Percentiles rank a stretch among this genome's conserved stretches.
phyloP scores from a whole-genome alignment of 1,140 invertebrate species.

The Drosophila persimilis region DNA sequence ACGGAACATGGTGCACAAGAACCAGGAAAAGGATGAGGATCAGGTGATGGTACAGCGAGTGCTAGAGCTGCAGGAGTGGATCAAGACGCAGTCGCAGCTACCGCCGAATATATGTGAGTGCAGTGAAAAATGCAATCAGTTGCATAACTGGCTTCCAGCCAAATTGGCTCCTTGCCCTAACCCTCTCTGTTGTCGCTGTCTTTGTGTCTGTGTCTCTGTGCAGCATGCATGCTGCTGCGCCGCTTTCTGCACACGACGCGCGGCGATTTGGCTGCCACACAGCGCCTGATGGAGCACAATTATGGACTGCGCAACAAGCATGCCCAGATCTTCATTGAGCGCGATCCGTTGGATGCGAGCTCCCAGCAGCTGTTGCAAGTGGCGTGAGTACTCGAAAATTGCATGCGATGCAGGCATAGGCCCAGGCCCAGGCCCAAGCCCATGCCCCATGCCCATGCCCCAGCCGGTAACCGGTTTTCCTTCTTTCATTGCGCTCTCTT shows the following conservation, averaged over 20 bases:
- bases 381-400: constrained; percentile 83
- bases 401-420: constrained; percentile 1
- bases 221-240: constrained; percentile 58
- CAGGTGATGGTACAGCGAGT: constrained; percentile 84
- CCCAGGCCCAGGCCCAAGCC: no score
- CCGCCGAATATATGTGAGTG: constrained; percentile 88
- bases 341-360: constrained; percentile 85
- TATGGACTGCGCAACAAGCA: constrained; percentile 86
- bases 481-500: constrained; percentile 12
- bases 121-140: background rate
- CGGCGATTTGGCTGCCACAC: constrained; percentile 85
- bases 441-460: no score
- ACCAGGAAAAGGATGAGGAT: constrained; percentile 43
- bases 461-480: constrained; percentile 19
- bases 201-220: background rate
- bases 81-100: constrained; percentile 89
- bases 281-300: constrained; percentile 86
- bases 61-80: constrained; percentile 88
- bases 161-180: constrained; percentile 6
- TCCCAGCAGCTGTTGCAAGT: constrained; percentile 85
- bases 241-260: constrained; percentile 83
- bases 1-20: constrained; percentile 56
- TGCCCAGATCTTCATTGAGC: constrained; percentile 87
- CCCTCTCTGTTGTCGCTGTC: constrained; percentile 8
- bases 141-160: background rate